Base-by-base conservation (phyloP, 2,888 invertebrate genomes). In the Agrypnus murinus region DNA sequence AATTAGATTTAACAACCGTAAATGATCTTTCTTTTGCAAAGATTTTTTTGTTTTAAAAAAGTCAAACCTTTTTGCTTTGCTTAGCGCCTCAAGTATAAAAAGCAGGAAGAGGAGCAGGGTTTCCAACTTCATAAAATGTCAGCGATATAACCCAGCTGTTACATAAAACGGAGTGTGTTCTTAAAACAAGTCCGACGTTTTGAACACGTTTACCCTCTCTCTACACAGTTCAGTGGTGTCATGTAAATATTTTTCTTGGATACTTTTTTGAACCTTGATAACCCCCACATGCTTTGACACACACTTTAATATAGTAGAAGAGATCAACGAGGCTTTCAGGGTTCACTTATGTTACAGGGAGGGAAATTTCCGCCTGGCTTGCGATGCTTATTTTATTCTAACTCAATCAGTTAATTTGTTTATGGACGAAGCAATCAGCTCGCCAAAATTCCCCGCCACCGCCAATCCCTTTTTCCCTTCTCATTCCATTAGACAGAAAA, bases 331-430 rank as follows among this genome's bases (percentile, higher is more conserved):
- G 2, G 46, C 19, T 19, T n/a, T 46, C 17, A 19, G n/a, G 46
- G 17, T 46, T 19, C 5, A 46, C 9, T 17, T 9, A 3, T 15
- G 6, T 19, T 46, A 19, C 7, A 45, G 8, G 17, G 14, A 25
- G 45, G 8, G 15, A 46, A 46, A 46, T 19, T 46, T 15, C 17
- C 17, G 46, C 46, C 7, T 19, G 46, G 19, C 6, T 46, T 46
- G 19, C 17, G 17, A 43, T 43, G 43, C 1, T 9, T 46, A 2
- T 9, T 9, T 46, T 46, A 17, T 46, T 9, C 32, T 53, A 53
- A 53, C 15, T 14, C 32, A 53, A 43, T 34, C 32, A 53, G 53
- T 34, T 46, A 53, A 53, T 31, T 53, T 53, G 53, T 34, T 53
- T 53, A 53, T 53, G 53, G 32, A 34, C 53, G 19, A 10, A 9